phyloP scores from a whole-genome alignment of 2,888 invertebrate species.

The Eledona agricola region DNA sequence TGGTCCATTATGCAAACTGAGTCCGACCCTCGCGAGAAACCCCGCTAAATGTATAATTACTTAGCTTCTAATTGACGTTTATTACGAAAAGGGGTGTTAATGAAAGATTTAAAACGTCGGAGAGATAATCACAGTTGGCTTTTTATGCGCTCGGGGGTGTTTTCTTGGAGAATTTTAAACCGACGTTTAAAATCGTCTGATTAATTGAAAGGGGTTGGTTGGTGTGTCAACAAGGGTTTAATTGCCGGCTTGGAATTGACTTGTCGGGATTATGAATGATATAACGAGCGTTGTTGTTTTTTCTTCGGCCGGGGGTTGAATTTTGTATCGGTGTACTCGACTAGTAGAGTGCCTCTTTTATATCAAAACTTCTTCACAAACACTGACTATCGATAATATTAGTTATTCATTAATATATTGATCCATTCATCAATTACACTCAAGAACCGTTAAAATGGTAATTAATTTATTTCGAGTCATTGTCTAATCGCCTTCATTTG shows the following conservation, averaged over 20 bases:
- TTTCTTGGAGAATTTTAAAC: slow-evolving; percentile 55
- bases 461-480: slow-evolving; percentile 34
- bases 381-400: slow-evolving; percentile 30
- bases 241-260: slow-evolving; percentile 43
- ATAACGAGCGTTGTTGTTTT: slow-evolving; percentile 2
- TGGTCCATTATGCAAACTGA: slow-evolving; percentile 63
- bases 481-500: slow-evolving; percentile 28
- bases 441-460: slow-evolving; percentile 36
- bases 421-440: slow-evolving; percentile 35
- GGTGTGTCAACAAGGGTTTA: slow-evolving; percentile 53
- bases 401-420: slow-evolving; percentile 38
- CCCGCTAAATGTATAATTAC: slow-evolving; percentile 62
- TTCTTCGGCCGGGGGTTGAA: slow-evolving; percentile 2
- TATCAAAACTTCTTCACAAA: slow-evolving; percentile 20
- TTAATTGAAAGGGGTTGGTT: slow-evolving; percentile 59
- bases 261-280: slow-evolving; percentile 18
- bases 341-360: slow-evolving; percentile 27
- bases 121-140: slow-evolving; percentile 53
- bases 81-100: slow-evolving; percentile 62
- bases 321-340: slow-evolving; percentile 14
- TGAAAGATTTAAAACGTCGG: slow-evolving; percentile 59
- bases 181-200: slow-evolving; percentile 49
- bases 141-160: slow-evolving; percentile 55
- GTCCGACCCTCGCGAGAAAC: slow-evolving; percentile 45
- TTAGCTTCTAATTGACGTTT: slow-evolving; percentile 62